Evolutionary conservation across 2,888 invertebrate species (phyloP), one percentile per base, ranked within the genome.

Genomic region (Heteromurus nitidus): DNA sequence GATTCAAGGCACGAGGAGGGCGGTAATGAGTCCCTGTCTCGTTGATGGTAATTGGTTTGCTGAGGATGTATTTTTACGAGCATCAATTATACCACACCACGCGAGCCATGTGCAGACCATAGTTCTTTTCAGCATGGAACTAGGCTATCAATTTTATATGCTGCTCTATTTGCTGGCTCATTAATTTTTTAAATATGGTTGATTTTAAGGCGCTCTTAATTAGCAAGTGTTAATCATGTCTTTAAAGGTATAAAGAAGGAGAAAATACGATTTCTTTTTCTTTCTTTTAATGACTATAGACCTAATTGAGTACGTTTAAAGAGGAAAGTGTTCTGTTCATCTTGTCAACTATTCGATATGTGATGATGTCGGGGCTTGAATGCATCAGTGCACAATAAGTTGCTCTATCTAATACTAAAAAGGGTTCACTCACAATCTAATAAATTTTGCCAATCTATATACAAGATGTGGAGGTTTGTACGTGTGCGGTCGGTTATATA

Each of bases 171-270:
- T 50, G 30, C 5, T n/a, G 16, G 24, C 26, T 16, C 70, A 70
- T 70, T 58, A 70, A 58, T 24, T 53, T 42, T 58, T 42, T 18
- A 70, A 24, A 53, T 30, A 5, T 1, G 22, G 30, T 68, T 30
- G 50, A 50, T 31, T 70, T 70, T 58, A 7, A 62, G 60, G 47
- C 13, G n/a, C 16, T 26, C 28, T 73, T 73, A 73, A 73, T 47
- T 62, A 58, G 62, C 11, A 73, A 42, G 72, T 62, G 72, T 16
- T 73, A 62, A 62, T 60, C 31, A 24, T 55, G 22, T 22, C 28
- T 31, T 42, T 50, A 58, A n/a, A n/a, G n/a, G n/a, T n/a, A n/a
- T n/a, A n/a, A n/a, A 7, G 58, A 24, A 58, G 58, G 5, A 36
- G 13, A 36, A 36, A 36, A n/a, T n/a, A n/a, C n/a, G n/a, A n/a